phyloP scores from a whole-genome alignment of 2,888 invertebrate species.

The Hypselothyrea guttata region DNA sequence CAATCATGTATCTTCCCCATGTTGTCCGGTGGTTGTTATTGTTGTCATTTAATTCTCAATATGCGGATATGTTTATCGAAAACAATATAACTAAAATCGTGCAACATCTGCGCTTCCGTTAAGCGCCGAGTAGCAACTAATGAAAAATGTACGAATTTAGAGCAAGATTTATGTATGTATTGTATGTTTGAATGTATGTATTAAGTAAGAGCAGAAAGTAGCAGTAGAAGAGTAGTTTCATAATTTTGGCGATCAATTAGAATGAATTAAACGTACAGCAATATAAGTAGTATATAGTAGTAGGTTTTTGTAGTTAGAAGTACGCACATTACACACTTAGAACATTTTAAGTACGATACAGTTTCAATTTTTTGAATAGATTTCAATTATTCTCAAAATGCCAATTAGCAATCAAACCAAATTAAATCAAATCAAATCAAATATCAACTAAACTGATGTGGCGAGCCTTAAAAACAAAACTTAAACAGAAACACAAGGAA shows the following conservation, averaged over 20 bases:
- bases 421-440: slow-evolving; percentile 18
- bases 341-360: slow-evolving; percentile 67
- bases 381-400: slow-evolving; percentile 72
- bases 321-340: slow-evolving; percentile 74
- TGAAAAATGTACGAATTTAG: slow-evolving; percentile 27
- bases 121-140: slow-evolving; percentile 43
- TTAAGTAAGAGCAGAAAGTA: slow-evolving; percentile 60
- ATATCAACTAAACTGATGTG: slow-evolving; percentile 43
- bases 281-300: slow-evolving; percentile 45
- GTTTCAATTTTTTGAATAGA: slow-evolving; percentile 43
- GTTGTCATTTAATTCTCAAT: background rate
- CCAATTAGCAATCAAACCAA: slow-evolving; percentile 56
- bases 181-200: slow-evolving; percentile 20
- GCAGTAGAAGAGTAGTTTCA: slow-evolving; percentile 49
- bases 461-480: slow-evolving; percentile 37
- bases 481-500: background rate
- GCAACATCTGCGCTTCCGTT: slow-evolving; percentile 70
- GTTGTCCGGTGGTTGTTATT: slow-evolving; percentile 12
- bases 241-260: slow-evolving; percentile 69
- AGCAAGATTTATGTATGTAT: slow-evolving; percentile 38
- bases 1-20: slow-evolving; percentile 47
- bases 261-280: slow-evolving; percentile 68
- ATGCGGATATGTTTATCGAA: background rate
- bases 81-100: slow-evolving; percentile 76
- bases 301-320: slow-evolving; percentile 49